These are phyloP conservation scores for Apodemia duryi DNA, from an alignment of 2,888 invertebrate genomes.

Conservation along the genomic window DNA sequence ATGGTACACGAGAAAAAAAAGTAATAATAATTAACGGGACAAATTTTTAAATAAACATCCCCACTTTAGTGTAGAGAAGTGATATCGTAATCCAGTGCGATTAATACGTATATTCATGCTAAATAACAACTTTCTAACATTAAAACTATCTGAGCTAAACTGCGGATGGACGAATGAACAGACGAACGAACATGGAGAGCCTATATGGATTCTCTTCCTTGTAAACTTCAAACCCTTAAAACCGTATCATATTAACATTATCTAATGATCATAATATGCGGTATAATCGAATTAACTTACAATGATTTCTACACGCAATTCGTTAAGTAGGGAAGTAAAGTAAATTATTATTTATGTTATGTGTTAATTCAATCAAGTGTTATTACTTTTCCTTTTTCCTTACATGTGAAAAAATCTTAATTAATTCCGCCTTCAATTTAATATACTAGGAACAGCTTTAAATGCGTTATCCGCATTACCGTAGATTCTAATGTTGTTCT, in stretches of 20 bases:
- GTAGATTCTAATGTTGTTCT: constrained; percentile 15
- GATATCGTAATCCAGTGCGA: too few species aligned
- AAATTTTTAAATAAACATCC: too few species aligned
- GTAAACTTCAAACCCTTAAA: too few species aligned
- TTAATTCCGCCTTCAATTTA: constrained; percentile 2
- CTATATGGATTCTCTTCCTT: too few species aligned
- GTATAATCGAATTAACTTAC: neutral
- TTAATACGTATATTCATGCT: too few species aligned
- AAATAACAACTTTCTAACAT: too few species aligned
- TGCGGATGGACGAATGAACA: too few species aligned
- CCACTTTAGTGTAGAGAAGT: too few species aligned
- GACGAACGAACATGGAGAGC: too few species aligned
- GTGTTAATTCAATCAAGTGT: constrained; percentile 5
- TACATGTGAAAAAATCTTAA: constrained; percentile 2
- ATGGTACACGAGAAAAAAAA: too few species aligned
- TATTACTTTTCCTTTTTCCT: constrained; percentile 3
- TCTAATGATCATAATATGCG: neutral
- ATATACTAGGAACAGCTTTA: neutral
- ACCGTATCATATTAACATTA: neutral
- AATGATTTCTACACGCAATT: neutral
- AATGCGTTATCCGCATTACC: neutral
- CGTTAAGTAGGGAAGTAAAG: neutral
- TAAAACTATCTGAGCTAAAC: too few species aligned
- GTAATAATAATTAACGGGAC: too few species aligned
- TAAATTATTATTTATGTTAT: constrained; percentile 11